Evolutionary conservation across 1,140 invertebrate genomes (phyloP).

Genomic region (Drosophila ananassae): DNA sequence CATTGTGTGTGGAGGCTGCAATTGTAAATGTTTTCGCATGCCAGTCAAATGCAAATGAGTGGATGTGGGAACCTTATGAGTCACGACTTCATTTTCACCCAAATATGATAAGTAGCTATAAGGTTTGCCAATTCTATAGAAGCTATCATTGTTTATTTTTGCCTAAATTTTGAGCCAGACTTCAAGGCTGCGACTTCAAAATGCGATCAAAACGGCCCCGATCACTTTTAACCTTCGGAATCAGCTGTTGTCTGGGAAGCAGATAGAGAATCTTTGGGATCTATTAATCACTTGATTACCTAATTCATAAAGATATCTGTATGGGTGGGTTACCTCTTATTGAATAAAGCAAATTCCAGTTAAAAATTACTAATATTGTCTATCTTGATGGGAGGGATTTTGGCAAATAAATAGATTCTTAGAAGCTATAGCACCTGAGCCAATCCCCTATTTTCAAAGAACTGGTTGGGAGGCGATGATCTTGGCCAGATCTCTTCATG

Average conservation of each 20-base stretch:
- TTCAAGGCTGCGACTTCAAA: slow-evolving; percentile 33
- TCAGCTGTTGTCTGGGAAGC: slow-evolving; percentile 27
- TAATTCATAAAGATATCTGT: slow-evolving; percentile 8
- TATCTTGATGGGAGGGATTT: neutral
- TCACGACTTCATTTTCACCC: slow-evolving; percentile 31
- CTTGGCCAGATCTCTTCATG: slow-evolving; percentile 10
- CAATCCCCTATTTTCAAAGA: slow-evolving; percentile 13
- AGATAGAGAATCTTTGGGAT: neutral
- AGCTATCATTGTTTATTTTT: slow-evolving; percentile 38
- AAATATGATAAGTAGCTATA: slow-evolving; percentile 44
- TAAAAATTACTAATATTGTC: too few relatives aligned
- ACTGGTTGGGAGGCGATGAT: slow-evolving; percentile 25
- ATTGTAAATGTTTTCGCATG: slow-evolving; percentile 60
- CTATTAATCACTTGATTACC: slow-evolving; percentile 13
- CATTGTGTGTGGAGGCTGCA: slow-evolving; percentile 38
- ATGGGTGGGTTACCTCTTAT: neutral
- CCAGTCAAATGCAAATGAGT: slow-evolving; percentile 56
- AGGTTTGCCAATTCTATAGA: slow-evolving; percentile 30
- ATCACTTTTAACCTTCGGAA: slow-evolving; percentile 37
- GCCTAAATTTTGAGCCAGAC: slow-evolving; percentile 10
- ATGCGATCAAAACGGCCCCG: slow-evolving; percentile 28
- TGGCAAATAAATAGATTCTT: neutral
- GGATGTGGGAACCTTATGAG: slow-evolving; percentile 57
- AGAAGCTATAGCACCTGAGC: neutral
- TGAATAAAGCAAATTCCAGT: too few relatives aligned